Base-by-base conservation (phyloP, 2,888 invertebrate genomes). In the Drosophila phalerata region DNA sequence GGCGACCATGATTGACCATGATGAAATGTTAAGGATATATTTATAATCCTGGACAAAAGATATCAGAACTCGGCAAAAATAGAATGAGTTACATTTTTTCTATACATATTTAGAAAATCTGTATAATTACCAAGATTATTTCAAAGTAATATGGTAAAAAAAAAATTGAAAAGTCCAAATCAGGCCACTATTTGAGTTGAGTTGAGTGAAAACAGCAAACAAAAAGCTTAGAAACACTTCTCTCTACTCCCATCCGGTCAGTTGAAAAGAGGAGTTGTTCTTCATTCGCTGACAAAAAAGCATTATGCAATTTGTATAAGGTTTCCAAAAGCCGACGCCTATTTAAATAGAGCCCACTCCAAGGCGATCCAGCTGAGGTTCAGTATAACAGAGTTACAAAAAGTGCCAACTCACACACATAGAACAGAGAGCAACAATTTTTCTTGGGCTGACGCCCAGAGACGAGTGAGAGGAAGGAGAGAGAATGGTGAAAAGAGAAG, bases 351-450 rank as follows among this genome's bases (percentile, higher is more conserved):
- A 45, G 55, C 69, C 64, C 74, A 73, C 28, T 57, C 38, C 17
- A 37, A 37, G 53, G 43, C 52, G 58, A 58, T 55, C 15, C 70
- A 70, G 66, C 53, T 65, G 69, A 28, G 69, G 52, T 17, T 48
- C 37, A 22, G 22, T 25, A 48, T 15, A 48, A 52, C 63, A 68
- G 58, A 65, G 55, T 40, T 60, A 51, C 60, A 72, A 69, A 77
- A 73, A 73, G 65, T 66, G 71, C 79, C 65, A 78, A 62, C 68
- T 81, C 78, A 80, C 69, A 65, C 49, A 70, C 40, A 60, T 2
- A 40, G 17, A 74, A 83, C 73, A 60, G 6, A 37, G 22, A 74
- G 81, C 73, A 85, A 79, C 78, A 73, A 83, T 83, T 83, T 85
- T 80, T 83, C 86, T 85, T 84, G 75, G 75, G 77, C 76, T 72